A percentile compares a stretch with the other conserved stretches of the same genome.
Conservation (phyloP, 2,113 vertebrate genomes). For the Eonycteris spelaea region DNA sequence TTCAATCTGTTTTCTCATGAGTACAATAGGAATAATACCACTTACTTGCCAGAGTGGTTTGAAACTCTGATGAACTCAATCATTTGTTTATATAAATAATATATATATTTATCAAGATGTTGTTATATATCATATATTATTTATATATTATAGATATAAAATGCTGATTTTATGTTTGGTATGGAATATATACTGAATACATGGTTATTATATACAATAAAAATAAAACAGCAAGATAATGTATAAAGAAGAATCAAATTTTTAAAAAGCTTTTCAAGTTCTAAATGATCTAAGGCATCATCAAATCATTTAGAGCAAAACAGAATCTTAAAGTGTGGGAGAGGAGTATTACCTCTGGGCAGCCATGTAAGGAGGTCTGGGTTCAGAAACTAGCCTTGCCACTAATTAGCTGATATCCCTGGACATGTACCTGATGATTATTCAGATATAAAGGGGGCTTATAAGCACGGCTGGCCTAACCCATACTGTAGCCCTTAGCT, state of each 20-base stretch:
- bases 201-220: background rate
- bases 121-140: background rate
- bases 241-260: background rate
- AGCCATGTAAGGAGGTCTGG: background rate
- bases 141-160: background rate
- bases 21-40: background rate
- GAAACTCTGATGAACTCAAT: background rate
- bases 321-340: background rate
- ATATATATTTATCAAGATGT: background rate
- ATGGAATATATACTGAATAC: background rate
- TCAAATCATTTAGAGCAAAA: background rate
- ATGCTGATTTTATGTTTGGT: background rate
- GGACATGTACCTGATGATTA: background rate
- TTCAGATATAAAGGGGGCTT: background rate
- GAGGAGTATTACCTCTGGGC: background rate
- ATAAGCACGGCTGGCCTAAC: background rate
- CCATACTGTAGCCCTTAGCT: background rate
- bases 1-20: background rate
- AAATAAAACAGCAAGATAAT: slow-evolving; percentile 32
- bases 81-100: background rate
- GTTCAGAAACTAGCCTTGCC: background rate
- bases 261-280: background rate
- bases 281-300: background rate
- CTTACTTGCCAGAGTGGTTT: background rate
- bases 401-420: background rate